Base-by-base conservation (phyloP, 1,140 invertebrate species). In the Daktulosphaira vitifoliae region DNA sequence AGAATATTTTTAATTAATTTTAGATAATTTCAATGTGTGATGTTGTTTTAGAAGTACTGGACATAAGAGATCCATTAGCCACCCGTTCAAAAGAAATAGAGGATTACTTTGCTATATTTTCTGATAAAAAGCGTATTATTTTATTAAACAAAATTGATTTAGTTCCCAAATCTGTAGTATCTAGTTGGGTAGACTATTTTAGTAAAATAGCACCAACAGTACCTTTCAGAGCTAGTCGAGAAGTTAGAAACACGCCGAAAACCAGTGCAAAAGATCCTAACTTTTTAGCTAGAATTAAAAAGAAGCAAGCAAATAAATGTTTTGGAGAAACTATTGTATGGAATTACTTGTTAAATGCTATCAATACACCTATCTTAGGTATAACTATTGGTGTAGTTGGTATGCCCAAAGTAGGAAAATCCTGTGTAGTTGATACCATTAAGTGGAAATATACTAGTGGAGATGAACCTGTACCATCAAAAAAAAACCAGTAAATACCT, bases 61-160 rank as follows among this genome's bases (percentile, higher is more conserved):
- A 62, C 25, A 33, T 48, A 29, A 39, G 56, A 29, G 56, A 62
- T 62, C 56, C 56, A 62, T 62, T 62, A 20, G 56, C 56, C 18
- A 48, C 56, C 20, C 56, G 56, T 33, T 62, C 56, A 18, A 62
- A 62, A 20, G 56, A 62, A 62, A 48, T 62, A 29, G 42, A 46
- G 0, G 56, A 62, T 15, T 62, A 33, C 6, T 48, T 62, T 22
- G 16, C 1, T 46, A 39, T 16, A 18, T 46, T 46, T 62, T 39
- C 42, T 20, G 42, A 62, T 62, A 62, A 62, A 33, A 62, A 62
- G 46, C 39, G 42, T 29, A 62, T 62, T 48, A 62, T 62, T 62
- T 46, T 62, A 16, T 62, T 62, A 33, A 62, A 62, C 44, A 62
- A 62, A 62, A 62, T 62, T 9, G 56, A 62, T 62, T 16, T 62